Percentiles rank a stretch among this genome's conserved stretches.
Conservation (phyloP, 2,888 invertebrate species). For the Drosophila villosipedis region DNA sequence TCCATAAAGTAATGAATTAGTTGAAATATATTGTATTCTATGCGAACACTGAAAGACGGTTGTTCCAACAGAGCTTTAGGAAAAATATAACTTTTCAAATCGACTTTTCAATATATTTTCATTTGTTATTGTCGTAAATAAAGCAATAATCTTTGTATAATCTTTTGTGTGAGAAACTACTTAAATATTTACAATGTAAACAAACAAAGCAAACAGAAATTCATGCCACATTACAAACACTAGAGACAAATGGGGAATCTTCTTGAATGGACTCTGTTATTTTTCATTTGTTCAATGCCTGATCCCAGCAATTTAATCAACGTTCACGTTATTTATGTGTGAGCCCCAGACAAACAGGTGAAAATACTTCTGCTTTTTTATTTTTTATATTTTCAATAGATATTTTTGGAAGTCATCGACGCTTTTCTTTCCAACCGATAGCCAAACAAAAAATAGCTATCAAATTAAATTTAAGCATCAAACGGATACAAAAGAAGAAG, state of each 20-base stretch:
- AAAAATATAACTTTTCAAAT: neutral
- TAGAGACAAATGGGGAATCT: conserved; percentile 14
- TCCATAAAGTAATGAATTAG: neutral
- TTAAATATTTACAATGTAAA: neutral
- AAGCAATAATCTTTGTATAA: neutral
- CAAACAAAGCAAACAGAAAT: conserved; percentile 1
- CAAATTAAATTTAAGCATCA: conserved; percentile 58
- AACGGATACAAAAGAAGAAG: conserved; percentile 58
- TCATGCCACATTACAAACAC: conserved; percentile 8
- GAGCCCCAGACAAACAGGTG: conserved; percentile 53
- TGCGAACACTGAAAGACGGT: neutral
- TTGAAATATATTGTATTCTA: neutral
- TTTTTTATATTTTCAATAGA: conserved; percentile 26
- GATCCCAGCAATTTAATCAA: conserved; percentile 27
- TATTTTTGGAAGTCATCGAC: conserved; percentile 43
- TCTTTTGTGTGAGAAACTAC: conserved; percentile 2
- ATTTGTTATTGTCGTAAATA: neutral
- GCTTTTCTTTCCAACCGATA: conserved; percentile 51
- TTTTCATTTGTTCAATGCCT: neutral
- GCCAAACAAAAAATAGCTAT: conserved; percentile 64
- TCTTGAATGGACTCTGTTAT: conserved; percentile 15
- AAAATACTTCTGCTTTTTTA: conserved; percentile 54
- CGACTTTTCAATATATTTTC: neutral
- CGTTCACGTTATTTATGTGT: conserved; percentile 17
- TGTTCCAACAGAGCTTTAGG: neutral